phyloP scores from a whole-genome alignment of 2,888 invertebrate species.

The Andrena bucephala region DNA sequence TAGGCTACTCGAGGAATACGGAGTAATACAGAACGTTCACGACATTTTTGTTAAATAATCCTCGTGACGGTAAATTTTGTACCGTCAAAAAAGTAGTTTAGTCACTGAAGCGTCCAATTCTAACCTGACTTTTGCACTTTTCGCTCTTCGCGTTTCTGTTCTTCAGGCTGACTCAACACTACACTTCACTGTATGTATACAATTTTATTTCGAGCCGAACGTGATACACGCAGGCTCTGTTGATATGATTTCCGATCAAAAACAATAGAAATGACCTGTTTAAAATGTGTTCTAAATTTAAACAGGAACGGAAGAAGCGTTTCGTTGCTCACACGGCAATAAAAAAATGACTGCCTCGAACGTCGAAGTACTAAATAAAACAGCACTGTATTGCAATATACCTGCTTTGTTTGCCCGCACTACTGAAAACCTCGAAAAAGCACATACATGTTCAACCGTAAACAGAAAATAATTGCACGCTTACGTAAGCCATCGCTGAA shows the following conservation, averaged over 20 bases:
- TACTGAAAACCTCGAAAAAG: background rate
- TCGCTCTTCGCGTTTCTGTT: background rate
- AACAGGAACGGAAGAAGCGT: background rate
- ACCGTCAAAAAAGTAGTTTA: too few relatives aligned
- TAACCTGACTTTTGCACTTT: too few relatives aligned
- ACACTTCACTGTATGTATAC: background rate
- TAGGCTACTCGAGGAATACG: too few relatives aligned
- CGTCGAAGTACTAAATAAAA: background rate
- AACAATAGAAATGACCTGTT: background rate
- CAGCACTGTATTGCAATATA: background rate
- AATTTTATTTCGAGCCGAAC: conserved; percentile 16
- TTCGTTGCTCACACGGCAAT: background rate
- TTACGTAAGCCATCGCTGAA: conserved; percentile 29
- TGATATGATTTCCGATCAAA: background rate
- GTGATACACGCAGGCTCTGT: background rate
- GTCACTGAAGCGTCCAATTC: too few relatives aligned
- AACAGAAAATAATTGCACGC: conserved; percentile 41
- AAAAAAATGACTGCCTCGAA: background rate
- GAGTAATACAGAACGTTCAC: too few relatives aligned
- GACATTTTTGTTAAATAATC: too few relatives aligned
- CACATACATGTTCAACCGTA: background rate
- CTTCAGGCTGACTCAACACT: conserved; percentile 7
- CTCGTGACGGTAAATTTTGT: too few relatives aligned
- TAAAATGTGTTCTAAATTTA: background rate
- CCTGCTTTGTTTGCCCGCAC: conserved; percentile 3